phyloP scores from a whole-genome alignment of 1,140 invertebrate genomes.

The Eueides isabella region DNA sequence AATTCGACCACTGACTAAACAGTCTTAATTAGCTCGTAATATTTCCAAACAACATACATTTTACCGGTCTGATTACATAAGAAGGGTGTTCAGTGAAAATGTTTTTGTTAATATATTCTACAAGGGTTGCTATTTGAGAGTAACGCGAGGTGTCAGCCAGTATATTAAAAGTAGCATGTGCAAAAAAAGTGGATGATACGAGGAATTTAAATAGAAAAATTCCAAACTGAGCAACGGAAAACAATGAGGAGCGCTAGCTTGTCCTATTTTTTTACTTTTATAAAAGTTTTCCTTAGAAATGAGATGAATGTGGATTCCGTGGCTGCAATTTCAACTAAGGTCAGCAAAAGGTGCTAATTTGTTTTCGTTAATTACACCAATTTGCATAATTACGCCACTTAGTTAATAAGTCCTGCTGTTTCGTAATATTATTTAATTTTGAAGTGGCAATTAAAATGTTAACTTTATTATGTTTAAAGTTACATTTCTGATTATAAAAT shows the following conservation, averaged over 20 bases:
- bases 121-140: not conserved
- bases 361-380: not conserved
- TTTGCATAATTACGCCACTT: slow-evolving; percentile 3
- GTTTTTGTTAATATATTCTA: not conserved
- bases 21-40: not conserved
- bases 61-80: not conserved
- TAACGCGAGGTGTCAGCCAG: slow-evolving; percentile 32
- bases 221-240: slow-evolving; percentile 47
- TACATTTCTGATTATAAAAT: not conserved
- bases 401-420: slow-evolving; percentile 3
- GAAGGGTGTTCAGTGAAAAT: not conserved
- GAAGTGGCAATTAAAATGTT: not conserved
- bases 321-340: slow-evolving; percentile 28
- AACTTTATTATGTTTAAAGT: not conserved
- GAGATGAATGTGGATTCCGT: slow-evolving; percentile 28
- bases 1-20: too few relatives aligned
- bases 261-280: slow-evolving; percentile 39
- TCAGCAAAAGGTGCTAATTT: slow-evolving; percentile 19
- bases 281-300: slow-evolving; percentile 40
- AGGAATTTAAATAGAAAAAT: slow-evolving; percentile 55
- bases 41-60: not conserved
- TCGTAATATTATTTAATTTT: not conserved
- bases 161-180: slow-evolving; percentile 45
- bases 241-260: slow-evolving; percentile 42
- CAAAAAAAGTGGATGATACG: slow-evolving; percentile 41